Evolutionary conservation across 2,888 invertebrate species (phyloP).

Genomic region (Mantis religiosa): DNA sequence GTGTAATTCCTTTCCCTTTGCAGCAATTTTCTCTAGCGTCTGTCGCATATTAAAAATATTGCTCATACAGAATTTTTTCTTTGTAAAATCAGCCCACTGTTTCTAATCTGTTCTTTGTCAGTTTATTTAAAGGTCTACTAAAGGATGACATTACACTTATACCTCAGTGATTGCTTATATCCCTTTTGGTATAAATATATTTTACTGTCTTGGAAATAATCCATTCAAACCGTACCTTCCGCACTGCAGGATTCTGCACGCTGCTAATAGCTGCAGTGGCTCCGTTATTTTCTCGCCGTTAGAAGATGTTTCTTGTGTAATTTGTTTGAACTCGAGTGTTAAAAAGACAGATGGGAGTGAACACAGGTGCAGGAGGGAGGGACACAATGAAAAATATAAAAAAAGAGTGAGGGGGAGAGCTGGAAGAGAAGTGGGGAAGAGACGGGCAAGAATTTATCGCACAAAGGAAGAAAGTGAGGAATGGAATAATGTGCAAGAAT

Average conservation of each 20-base stretch:
- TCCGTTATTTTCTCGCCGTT: slow-evolving; percentile 21
- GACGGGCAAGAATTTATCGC: slow-evolving; percentile 11
- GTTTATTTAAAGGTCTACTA: too few relatives aligned
- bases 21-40: too few relatives aligned
- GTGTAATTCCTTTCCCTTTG: too few relatives aligned
- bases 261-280: not conserved
- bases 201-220: too few relatives aligned
- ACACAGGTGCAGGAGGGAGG: slow-evolving; percentile 21
- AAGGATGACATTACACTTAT: too few relatives aligned
- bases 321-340: slow-evolving; percentile 27
- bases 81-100: too few relatives aligned
- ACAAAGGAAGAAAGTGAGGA: slow-evolving; percentile 13
- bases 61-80: too few relatives aligned
- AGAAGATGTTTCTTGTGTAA: slow-evolving; percentile 26
- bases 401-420: not conserved
- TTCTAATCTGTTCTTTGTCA: too few relatives aligned
- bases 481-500: slow-evolving; percentile 25
- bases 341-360: slow-evolving; percentile 24
- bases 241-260: not conserved
- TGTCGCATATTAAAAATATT: too few relatives aligned
- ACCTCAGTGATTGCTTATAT: too few relatives aligned
- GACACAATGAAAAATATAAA: slow-evolving; percentile 9
- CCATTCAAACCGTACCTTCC: not conserved
- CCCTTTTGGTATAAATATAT: too few relatives aligned
- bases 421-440: not conserved